Percentiles rank a stretch among this genome's conserved stretches.
These are phyloP conservation scores for Grammomys surdaster DNA, from an alignment of 2,113 vertebrate genomes.

Conservation along the genomic window DNA sequence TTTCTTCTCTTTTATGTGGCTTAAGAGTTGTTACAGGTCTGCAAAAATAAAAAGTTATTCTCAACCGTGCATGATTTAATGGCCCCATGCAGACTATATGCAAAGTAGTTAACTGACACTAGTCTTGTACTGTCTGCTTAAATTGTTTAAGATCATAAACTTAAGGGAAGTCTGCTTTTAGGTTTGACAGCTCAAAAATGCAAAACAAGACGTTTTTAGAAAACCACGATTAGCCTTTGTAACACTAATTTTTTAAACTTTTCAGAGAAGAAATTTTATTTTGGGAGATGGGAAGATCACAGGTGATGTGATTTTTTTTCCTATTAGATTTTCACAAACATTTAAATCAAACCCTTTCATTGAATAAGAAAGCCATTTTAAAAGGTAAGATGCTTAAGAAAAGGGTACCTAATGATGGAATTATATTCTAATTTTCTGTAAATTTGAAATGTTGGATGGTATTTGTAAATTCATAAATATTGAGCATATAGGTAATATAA, in stretches of 20 bases:
- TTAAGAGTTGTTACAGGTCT: neutral
- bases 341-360: slow-evolving; percentile 54
- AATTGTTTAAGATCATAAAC: slow-evolving; percentile 52
- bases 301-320: slow-evolving; percentile 35
- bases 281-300: slow-evolving; percentile 43
- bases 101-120: neutral
- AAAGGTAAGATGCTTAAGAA: slow-evolving; percentile 55
- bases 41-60: neutral
- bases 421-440: slow-evolving; percentile 21
- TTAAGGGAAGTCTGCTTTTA: slow-evolving; percentile 28
- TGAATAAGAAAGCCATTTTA: slow-evolving; percentile 58
- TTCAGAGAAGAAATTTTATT: slow-evolving; percentile 64
- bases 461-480: slow-evolving; percentile 27
- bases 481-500: neutral
- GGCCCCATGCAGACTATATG: neutral
- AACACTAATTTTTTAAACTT: slow-evolving; percentile 58
- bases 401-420: slow-evolving; percentile 7
- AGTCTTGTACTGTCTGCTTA: neutral
- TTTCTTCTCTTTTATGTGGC: slow-evolving; percentile 23
- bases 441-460: slow-evolving; percentile 42
- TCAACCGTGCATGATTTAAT: neutral
- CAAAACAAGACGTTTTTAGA: slow-evolving; percentile 24
- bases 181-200: slow-evolving; percentile 41
- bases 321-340: slow-evolving; percentile 47
- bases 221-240: slow-evolving; percentile 55